These are phyloP conservation scores for Sphaeramia orbicularis DNA, from an alignment of 2,797 vertebrate species.

Conservation along the genomic window DNA sequence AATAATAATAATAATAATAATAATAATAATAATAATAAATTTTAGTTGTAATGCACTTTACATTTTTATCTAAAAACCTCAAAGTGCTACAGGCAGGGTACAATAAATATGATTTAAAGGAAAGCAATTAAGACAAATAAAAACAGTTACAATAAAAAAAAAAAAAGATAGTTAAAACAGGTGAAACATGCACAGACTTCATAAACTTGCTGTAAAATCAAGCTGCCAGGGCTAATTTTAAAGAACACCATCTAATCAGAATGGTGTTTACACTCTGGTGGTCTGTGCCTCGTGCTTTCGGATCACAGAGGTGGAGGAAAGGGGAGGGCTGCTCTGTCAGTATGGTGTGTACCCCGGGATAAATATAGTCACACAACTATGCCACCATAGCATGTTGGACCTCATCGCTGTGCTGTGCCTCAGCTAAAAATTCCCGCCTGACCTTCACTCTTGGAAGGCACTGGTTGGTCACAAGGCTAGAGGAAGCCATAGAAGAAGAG, in stretches of 20 bases:
- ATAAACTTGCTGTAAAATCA: not conserved
- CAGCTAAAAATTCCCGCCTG: slow-evolving; percentile 94
- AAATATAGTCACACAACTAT: slow-evolving; percentile 93
- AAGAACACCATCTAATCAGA: slow-evolving; percentile 23
- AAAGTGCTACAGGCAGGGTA: no score
- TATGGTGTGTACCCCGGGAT: slow-evolving; percentile 92
- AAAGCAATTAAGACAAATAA: no score
- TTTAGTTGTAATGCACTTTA: no score
- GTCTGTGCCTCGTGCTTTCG: slow-evolving; percentile 57
- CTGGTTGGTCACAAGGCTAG: slow-evolving; percentile 82
- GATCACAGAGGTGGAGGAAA: slow-evolving; percentile 79
- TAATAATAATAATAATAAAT: no score
- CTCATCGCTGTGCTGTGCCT: slow-evolving; percentile 88
- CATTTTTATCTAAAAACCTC: no score
- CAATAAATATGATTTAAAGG: no score
- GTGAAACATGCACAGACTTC: no score
- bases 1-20: no score
- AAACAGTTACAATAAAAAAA: no score
- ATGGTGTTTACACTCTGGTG: slow-evolving; percentile 71
- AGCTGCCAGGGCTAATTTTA: slow-evolving; percentile 1
- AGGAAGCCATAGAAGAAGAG: slow-evolving; percentile 65
- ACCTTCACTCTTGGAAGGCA: slow-evolving; percentile 89
- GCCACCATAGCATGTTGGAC: slow-evolving; percentile 88
- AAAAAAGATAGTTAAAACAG: no score
- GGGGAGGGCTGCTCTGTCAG: slow-evolving; percentile 89